Evolutionary conservation across 1,140 invertebrate species (phyloP).

Genomic region (Drosophila orena): DNA sequence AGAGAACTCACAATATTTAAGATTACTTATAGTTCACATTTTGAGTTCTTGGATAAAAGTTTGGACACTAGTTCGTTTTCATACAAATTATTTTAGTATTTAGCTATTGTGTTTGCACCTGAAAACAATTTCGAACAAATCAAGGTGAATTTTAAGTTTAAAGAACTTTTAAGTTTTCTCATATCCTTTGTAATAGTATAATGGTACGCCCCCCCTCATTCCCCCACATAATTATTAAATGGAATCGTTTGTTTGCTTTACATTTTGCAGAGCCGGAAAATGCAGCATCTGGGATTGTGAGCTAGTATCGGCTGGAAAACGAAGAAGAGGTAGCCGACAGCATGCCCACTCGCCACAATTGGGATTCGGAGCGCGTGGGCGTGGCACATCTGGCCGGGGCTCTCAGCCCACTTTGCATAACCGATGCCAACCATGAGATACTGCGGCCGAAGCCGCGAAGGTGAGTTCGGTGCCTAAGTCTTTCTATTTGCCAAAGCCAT

Average conservation of each 20-base stretch:
- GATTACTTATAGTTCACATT: too few relatives aligned
- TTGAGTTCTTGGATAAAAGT: too few relatives aligned
- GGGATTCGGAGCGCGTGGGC: conserved; percentile 78
- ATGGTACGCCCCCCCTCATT: background rate
- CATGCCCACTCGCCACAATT: conserved; percentile 76
- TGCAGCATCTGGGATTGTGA: conserved; percentile 45
- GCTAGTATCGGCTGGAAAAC: conserved; percentile 4
- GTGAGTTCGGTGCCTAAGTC: conserved; percentile 85
- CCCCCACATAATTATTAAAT: conserved; percentile 8
- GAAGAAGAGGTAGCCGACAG: conserved; percentile 20
- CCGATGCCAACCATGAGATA: conserved; percentile 92
- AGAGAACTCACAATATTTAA: too few relatives aligned
- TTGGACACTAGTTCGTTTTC: too few relatives aligned
- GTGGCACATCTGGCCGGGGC: conserved; percentile 88
- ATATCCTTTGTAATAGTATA: background rate
- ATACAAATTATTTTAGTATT: too few relatives aligned
- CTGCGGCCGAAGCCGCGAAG: conserved; percentile 93
- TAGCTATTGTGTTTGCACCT: too few relatives aligned
- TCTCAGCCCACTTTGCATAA: conserved; percentile 88
- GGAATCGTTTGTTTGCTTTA: conserved; percentile 15
- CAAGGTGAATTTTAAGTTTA: background rate
- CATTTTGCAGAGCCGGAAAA: conserved; percentile 26
- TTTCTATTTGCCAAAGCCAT: conserved; percentile 13
- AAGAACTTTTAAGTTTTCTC: background rate
- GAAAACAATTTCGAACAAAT: too few relatives aligned